phyloP scores from a whole-genome alignment of 2,888 invertebrate genomes.

The Stenchaetothrips biformis region DNA sequence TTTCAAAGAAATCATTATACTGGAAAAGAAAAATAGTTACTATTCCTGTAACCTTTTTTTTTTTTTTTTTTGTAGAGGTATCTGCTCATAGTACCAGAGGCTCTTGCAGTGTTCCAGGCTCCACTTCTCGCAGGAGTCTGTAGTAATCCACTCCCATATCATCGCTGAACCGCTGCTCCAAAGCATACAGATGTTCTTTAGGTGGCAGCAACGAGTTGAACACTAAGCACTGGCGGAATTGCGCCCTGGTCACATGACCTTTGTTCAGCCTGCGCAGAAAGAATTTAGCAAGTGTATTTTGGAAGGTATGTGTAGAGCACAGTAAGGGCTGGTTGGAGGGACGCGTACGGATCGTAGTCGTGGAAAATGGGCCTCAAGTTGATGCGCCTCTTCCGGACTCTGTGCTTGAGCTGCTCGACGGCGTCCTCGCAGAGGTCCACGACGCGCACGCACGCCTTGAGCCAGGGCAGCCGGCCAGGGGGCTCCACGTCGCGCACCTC shows the following conservation, averaged over 20 bases:
- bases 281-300: slow-evolving; percentile 7
- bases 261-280: slow-evolving; percentile 54
- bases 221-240: slow-evolving; percentile 65
- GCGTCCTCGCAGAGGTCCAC: slow-evolving; percentile 56
- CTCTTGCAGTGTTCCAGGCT: slow-evolving; percentile 46
- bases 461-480: slow-evolving; percentile 52
- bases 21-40: slow-evolving; percentile 35
- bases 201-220: slow-evolving; percentile 63
- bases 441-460: slow-evolving; percentile 41
- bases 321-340: background rate
- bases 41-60: background rate
- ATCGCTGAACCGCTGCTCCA: slow-evolving; percentile 66
- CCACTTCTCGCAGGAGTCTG: slow-evolving; percentile 62
- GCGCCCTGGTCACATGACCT: slow-evolving; percentile 65
- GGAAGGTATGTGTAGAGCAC: background rate
- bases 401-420: slow-evolving; percentile 57
- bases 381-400: slow-evolving; percentile 57
- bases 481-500: slow-evolving; percentile 50
- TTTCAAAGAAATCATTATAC: slow-evolving; percentile 45
- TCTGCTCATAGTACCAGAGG: slow-evolving; percentile 43
- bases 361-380: slow-evolving; percentile 63
- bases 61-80: background rate
- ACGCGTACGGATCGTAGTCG: slow-evolving; percentile 62
- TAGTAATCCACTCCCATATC: slow-evolving; percentile 71
- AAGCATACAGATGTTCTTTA: slow-evolving; percentile 60